These are phyloP conservation scores for Hyaena hyaena DNA, from an alignment of 2,113 vertebrate genomes.

Conservation along the genomic window DNA sequence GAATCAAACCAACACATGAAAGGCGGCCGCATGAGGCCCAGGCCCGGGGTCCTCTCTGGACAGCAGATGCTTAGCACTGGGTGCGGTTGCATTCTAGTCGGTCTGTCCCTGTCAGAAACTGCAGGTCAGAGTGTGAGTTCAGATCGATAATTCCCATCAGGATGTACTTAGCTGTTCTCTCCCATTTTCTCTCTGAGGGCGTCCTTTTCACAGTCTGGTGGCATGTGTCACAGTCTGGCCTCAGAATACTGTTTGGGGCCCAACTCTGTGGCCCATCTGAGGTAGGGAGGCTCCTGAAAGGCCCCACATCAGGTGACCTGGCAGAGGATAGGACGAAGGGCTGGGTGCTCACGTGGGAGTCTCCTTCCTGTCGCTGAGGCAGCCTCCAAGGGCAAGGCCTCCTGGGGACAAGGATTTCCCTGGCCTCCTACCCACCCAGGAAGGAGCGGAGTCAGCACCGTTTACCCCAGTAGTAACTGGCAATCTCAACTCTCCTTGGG, in stretches of 20 bases:
- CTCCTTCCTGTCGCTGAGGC: conserved; percentile 10
- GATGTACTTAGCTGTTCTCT: neutral
- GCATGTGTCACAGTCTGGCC: neutral
- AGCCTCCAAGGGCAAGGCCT: neutral
- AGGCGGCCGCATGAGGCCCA: neutral
- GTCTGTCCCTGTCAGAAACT: neutral
- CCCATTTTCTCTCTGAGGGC: neutral
- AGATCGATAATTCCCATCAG: neutral
- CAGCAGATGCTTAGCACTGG: neutral
- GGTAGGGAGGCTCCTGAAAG: neutral
- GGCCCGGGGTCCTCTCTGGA: neutral
- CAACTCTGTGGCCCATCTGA: neutral
- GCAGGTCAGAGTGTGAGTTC: neutral
- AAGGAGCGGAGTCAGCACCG: conserved; percentile 32
- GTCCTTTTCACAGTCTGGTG: neutral
- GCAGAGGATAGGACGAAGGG: conserved; percentile 9
- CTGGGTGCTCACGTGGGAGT: neutral
- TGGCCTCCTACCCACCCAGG: neutral
- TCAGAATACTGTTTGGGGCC: neutral
- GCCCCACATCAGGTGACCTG: neutral
- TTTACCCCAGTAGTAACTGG: neutral
- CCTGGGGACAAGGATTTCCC: neutral
- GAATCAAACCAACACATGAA: neutral
- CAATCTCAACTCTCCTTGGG: neutral
- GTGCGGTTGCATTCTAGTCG: neutral